Evolutionary conservation across 2,797 vertebrate genomes (phyloP).

Genomic region (Anas acuta): DNA sequence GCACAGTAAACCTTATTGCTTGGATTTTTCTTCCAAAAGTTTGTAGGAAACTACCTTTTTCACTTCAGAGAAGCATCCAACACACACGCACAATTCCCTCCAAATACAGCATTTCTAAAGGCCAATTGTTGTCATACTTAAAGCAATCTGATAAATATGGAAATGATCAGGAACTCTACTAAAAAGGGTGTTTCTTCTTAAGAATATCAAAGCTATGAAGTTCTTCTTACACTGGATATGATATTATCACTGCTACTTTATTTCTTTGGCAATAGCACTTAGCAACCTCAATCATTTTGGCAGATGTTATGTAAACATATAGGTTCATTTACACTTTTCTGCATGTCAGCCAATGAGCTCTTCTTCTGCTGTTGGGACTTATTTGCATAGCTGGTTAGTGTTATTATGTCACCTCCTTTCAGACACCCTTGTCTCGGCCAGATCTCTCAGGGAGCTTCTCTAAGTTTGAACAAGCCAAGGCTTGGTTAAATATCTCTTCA

Average conservation of each 20-base stretch:
- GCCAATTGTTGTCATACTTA: background rate
- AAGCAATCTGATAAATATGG: background rate
- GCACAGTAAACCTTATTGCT: background rate
- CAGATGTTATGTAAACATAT: background rate
- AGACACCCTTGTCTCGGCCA: background rate
- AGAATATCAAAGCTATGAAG: background rate
- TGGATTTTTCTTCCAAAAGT: background rate
- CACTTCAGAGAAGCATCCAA: background rate
- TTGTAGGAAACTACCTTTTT: background rate
- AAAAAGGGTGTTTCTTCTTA: background rate
- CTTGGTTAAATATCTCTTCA: background rate
- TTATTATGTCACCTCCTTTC: background rate
- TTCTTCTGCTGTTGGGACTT: background rate
- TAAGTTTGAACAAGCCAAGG: background rate
- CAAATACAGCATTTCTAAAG: background rate
- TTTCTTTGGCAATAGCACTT: background rate
- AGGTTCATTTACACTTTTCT: background rate
- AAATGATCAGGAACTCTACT: background rate
- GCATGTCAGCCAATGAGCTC: background rate
- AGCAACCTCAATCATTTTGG: constrained; percentile 1
- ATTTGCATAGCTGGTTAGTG: background rate
- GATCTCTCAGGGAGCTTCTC: background rate
- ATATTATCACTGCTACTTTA: background rate
- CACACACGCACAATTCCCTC: background rate
- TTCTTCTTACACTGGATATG: background rate